Base-by-base conservation (phyloP, 2,797 vertebrate genomes). In the Ctenopoma multispine region DNA sequence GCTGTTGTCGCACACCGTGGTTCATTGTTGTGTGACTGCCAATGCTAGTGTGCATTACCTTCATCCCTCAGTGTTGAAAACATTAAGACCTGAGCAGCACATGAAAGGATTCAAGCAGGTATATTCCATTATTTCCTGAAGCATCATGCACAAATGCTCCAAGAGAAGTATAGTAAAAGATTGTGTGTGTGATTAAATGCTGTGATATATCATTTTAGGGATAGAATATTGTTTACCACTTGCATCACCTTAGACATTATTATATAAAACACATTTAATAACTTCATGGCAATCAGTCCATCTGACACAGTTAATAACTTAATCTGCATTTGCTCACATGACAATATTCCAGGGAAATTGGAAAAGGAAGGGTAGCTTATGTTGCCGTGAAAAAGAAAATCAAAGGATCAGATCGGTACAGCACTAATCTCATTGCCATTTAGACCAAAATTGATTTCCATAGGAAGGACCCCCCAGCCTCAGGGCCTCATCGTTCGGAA, bases 381-480 rank as follows among this genome's bases (percentile, higher is more conserved):
- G 63, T 44, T 48, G 4, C 69, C 61, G 50, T 34, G 53, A 51
- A 44, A 40, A 55, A 38, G 21, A 54, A 80, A 83, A 77, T 75
- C 55, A 77, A 84, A 83, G 63, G 20, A 77, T 69, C 15, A 21
- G 62, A 87, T 92, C 84, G 58, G 75, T 72, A 53, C 44, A 55
- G 43, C 5, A 13, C 51, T 87, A 88, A 90, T 91, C 84, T 80
- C 64, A 74, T 88, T 92, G 86, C 81, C 88, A 90, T 92, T 93
- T 91, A 77, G 74, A 87, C 72, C 73, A 31, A 79, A 77, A 82
- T 78, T 87, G 88, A 92, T 91, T 91, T 92, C 84, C 84, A 89
- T 77, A 75, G 80, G 88, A 89, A 89, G 82, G 68, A 83, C 27
- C 70, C 81, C 61, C 49, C 20, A 44, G 57, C 77, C 72, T 63